Percentiles rank a stretch among this genome's conserved stretches.
Evolutionary conservation across 92 coral and sea anemone genomes (phyloP).

Genomic region (Phymanthus crucifer): DNA sequence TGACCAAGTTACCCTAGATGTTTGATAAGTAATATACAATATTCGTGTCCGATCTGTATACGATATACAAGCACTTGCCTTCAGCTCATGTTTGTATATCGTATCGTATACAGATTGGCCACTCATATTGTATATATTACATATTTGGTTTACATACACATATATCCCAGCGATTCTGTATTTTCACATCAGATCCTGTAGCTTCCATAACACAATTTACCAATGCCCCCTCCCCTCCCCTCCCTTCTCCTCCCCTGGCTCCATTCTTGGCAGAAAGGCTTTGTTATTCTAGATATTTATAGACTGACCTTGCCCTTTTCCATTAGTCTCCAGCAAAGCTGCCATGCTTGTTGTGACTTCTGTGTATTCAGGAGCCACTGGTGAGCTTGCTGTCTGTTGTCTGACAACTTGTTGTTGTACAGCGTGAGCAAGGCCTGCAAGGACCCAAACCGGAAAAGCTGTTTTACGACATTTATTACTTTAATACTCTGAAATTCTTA

Average conservation of each 20-base stretch:
- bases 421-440: conserved; percentile 81
- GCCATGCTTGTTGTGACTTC: conserved; percentile 96
- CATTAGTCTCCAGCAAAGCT: conserved; percentile 91
- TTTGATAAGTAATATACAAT: too few relatives aligned
- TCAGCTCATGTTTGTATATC: too few relatives aligned
- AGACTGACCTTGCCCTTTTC: conserved; percentile 73
- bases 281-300: neutral
- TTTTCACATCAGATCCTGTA: too few relatives aligned
- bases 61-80: too few relatives aligned
- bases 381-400: conserved; percentile 82
- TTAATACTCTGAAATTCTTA: too few relatives aligned
- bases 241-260: neutral
- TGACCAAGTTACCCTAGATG: too few relatives aligned
- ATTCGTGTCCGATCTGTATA: too few relatives aligned
- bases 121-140: too few relatives aligned
- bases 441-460: neutral
- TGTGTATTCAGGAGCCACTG: conserved; percentile 89
- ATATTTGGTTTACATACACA: too few relatives aligned
- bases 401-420: conserved; percentile 70
- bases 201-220: too few relatives aligned
- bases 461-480: neutral
- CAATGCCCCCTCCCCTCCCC: neutral
- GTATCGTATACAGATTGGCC: too few relatives aligned
- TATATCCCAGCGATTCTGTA: too few relatives aligned
- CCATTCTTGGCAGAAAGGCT: neutral